These are phyloP conservation scores for Philonicus albiceps DNA, from an alignment of 2,888 invertebrate species.

Conservation along the genomic window DNA sequence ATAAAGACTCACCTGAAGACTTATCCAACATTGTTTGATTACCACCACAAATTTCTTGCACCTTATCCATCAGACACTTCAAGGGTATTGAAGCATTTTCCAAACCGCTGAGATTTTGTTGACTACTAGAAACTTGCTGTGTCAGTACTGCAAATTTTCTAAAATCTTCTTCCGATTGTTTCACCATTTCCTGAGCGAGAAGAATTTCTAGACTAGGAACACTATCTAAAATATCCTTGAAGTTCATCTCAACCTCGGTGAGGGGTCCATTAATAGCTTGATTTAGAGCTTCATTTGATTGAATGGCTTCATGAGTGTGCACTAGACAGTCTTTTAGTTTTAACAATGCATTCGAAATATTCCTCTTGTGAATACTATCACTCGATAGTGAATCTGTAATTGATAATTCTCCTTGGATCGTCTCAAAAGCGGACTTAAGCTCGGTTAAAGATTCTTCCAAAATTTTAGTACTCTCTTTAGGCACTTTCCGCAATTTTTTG, in stretches of 20 bases:
- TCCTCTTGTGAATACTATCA: conserved; percentile 51
- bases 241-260: conserved; percentile 57
- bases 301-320: conserved; percentile 58
- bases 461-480: neutral
- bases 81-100: neutral
- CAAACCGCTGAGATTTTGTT: neutral
- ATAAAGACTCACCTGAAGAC: conserved; percentile 37
- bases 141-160: neutral
- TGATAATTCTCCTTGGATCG: conserved; percentile 48
- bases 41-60: neutral
- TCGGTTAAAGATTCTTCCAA: conserved; percentile 53
- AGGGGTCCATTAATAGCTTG: conserved; percentile 51
- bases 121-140: neutral
- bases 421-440: conserved; percentile 51
- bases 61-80: neutral
- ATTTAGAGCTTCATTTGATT: conserved; percentile 53
- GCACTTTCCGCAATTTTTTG: neutral
- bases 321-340: conserved; percentile 60
- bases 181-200: conserved; percentile 63
- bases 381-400: neutral
- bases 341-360: conserved; percentile 58
- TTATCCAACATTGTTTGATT: conserved; percentile 1
- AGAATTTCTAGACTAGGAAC: conserved; percentile 61
- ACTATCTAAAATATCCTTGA: conserved; percentile 58
- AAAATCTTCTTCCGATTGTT: conserved; percentile 56